Conservation (phyloP, 2,888 invertebrate species). For the Zele albiditarsus region DNA sequence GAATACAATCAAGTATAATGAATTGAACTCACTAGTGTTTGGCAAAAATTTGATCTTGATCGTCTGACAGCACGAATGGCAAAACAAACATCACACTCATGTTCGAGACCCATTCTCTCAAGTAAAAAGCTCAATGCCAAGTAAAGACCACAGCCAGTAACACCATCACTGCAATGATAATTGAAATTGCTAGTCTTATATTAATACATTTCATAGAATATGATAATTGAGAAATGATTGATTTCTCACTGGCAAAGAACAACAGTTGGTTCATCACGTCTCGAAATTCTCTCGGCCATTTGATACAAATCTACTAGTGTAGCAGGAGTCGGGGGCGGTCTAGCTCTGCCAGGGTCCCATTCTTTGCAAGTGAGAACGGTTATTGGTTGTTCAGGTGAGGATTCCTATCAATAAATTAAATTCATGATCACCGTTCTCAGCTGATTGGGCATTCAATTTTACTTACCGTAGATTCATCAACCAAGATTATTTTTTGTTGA, state of each 20-base stretch:
- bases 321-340: slow-evolving; percentile 58
- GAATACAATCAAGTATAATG: no score
- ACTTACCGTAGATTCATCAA: slow-evolving; percentile 56
- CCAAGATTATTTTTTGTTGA: slow-evolving; percentile 52
- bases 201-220: no score
- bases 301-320: slow-evolving; percentile 68
- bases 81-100: slow-evolving; percentile 74
- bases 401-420: slow-evolving; percentile 44
- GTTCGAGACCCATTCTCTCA: slow-evolving; percentile 74
- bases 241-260: slow-evolving; percentile 72
- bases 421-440: neutral
- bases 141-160: slow-evolving; percentile 73
- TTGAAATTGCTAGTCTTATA: no score
- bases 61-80: slow-evolving; percentile 73
- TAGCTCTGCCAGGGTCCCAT: slow-evolving; percentile 61
- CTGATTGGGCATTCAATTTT: no score
- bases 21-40: slow-evolving; percentile 60
- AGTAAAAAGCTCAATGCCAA: slow-evolving; percentile 72
- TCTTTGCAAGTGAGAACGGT: slow-evolving; percentile 59
- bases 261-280: slow-evolving; percentile 64
- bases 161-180: slow-evolving; percentile 71
- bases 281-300: slow-evolving; percentile 63
- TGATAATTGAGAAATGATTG: neutral
- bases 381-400: slow-evolving; percentile 44
- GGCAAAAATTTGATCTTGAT: slow-evolving; percentile 71